phyloP scores from a whole-genome alignment of 2,797 vertebrate genomes.

The Tauraco hartlaubi region DNA sequence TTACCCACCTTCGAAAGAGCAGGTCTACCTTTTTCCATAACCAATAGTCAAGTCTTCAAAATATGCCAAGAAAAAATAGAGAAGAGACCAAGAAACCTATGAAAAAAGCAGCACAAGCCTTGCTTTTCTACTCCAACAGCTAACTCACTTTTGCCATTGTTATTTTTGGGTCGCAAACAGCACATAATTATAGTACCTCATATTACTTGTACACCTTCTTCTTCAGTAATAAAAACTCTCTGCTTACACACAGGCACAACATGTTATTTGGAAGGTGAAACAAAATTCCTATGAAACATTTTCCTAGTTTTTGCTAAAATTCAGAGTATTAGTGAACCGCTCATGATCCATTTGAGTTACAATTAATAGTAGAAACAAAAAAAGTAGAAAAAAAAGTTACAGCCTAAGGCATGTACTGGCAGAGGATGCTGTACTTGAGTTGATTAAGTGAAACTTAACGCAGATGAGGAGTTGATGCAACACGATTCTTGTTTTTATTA shows the following conservation, averaged over 20 bases:
- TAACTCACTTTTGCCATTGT: background rate
- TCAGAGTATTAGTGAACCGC: rapidly evolving
- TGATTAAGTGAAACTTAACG: background rate
- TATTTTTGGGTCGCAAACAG: background rate
- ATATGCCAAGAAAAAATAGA: background rate
- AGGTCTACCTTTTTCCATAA: background rate
- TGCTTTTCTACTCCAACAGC: background rate
- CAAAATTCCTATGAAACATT: rapidly evolving
- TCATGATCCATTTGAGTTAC: background rate
- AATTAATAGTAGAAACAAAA: background rate
- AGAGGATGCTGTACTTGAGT: background rate
- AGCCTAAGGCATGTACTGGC: rapidly evolving
- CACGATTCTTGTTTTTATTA: background rate
- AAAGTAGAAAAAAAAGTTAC: background rate
- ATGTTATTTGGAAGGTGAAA: background rate
- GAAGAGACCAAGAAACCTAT: background rate
- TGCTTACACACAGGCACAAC: background rate
- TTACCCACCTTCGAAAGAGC: background rate
- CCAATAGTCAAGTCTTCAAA: background rate
- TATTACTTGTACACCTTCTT: rapidly evolving
- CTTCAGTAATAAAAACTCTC: background rate
- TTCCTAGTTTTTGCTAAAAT: background rate
- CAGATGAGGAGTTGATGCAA: background rate
- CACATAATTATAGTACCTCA: rapidly evolving
- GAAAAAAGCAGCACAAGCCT: background rate